Evolutionary conservation across 2,888 invertebrate genomes (phyloP).

Genomic region (Cenopis cana): DNA sequence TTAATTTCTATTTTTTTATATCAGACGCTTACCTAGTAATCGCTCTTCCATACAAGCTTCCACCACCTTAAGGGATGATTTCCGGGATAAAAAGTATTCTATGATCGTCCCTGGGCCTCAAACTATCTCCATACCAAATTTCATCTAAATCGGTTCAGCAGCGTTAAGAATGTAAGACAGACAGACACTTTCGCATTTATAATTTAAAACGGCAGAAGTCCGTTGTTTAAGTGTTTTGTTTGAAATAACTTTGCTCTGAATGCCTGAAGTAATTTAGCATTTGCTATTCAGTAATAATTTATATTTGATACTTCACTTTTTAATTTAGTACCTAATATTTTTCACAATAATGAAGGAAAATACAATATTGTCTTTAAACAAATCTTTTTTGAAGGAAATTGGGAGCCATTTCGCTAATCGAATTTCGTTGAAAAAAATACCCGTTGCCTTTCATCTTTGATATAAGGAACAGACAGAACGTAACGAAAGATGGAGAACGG

Average conservation of each 20-base stretch:
- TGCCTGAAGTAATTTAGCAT: constrained; percentile 59
- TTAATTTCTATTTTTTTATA: too few species aligned
- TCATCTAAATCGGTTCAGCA: too few species aligned
- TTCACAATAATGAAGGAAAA: not conserved
- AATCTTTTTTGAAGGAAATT: not conserved
- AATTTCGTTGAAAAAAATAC: not conserved
- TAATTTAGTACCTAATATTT: not conserved
- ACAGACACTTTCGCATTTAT: too few species aligned
- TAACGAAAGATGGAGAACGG: too few species aligned
- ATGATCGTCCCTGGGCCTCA: too few species aligned
- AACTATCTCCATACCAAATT: too few species aligned
- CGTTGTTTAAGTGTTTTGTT: constrained; percentile 34
- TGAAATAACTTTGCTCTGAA: constrained; percentile 53
- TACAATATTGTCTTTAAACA: not conserved
- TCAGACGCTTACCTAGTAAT: too few species aligned
- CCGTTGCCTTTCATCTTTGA: not conserved
- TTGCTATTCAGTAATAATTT: constrained; percentile 48
- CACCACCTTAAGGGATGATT: too few species aligned
- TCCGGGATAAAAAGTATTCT: too few species aligned
- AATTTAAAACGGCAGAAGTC: constrained; percentile 34
- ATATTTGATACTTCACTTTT: constrained; percentile 41
- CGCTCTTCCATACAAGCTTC: too few species aligned
- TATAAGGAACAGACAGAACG: not conserved
- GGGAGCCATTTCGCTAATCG: not conserved
- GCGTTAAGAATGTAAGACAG: too few species aligned